A percentile compares a stretch with the other conserved stretches of the same genome.
Evolutionary conservation across 2,888 invertebrate species (phyloP).

Genomic region (Cartodere bifasciata): DNA sequence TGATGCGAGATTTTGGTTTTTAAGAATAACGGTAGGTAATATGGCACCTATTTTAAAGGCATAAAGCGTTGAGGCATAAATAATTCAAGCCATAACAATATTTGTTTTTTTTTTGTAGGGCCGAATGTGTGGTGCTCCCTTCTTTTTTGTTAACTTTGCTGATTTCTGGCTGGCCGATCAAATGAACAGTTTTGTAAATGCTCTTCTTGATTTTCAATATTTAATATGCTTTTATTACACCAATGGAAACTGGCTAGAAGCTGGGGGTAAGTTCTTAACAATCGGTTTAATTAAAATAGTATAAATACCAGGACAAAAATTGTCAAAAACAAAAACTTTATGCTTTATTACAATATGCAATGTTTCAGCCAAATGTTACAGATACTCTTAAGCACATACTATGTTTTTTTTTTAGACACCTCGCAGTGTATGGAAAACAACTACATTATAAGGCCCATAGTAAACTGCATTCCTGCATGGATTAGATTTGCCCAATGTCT

Average conservation of each 20-base stretch:
- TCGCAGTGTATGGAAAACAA: slow-evolving; percentile 37
- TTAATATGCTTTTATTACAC: slow-evolving; percentile 62
- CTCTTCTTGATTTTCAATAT: slow-evolving; percentile 68
- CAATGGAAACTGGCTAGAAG: slow-evolving; percentile 44
- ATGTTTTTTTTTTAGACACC: slow-evolving; percentile 32
- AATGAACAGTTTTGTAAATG: slow-evolving; percentile 62
- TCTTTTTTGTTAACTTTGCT: slow-evolving; percentile 67
- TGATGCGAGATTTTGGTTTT: slow-evolving; percentile 65
- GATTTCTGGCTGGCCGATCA: slow-evolving; percentile 84
- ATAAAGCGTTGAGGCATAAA: too few relatives aligned
- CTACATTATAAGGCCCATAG: slow-evolving; percentile 45
- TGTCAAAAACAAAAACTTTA: too few relatives aligned
- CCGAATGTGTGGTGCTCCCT: slow-evolving; percentile 57
- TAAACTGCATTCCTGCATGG: slow-evolving; percentile 72
- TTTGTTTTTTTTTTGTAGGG: slow-evolving; percentile 33
- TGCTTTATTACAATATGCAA: too few relatives aligned
- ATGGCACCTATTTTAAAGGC: too few relatives aligned
- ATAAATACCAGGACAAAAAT: too few relatives aligned
- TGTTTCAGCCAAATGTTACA: too few relatives aligned
- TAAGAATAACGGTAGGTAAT: slow-evolving; percentile 44
- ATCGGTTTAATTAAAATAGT: too few relatives aligned
- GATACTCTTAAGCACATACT: too few relatives aligned
- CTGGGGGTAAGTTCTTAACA: slow-evolving; percentile 29
- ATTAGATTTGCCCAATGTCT: slow-evolving; percentile 78
- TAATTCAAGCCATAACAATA: slow-evolving; percentile 34